Base-by-base conservation (phyloP, 2,888 invertebrate genomes). In the Acronicta leporina region DNA sequence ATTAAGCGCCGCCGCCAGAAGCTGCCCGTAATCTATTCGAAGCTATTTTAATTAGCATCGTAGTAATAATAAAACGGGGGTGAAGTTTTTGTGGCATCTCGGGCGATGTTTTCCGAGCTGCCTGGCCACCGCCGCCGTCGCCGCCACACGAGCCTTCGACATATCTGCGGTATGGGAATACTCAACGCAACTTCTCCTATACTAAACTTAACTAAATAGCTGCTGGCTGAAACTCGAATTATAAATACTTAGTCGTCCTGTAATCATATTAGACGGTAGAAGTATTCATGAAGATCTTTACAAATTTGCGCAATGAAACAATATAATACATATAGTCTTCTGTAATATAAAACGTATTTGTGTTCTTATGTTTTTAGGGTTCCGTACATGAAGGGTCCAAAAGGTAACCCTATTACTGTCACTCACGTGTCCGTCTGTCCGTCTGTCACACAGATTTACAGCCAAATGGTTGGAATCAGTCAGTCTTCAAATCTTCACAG, bases 31-130 rank as follows among this genome's bases (percentile, higher is more conserved):
- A 92, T 92, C 92, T 94, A 92, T 92, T 91, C 91, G 87, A 84
- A 91, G 91, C 90, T 92, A 92, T 94, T 92, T 93, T 93, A 93
- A 93, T 93, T 94, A 92, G 91, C 92, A 89, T 90, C 87, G 87
- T 88, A 90, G 89, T 88, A 89, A 92, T 91, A 92, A 92, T 89
- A 90, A 88, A 89, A 88, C 85, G 87, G 77, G 88, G 89, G 87
- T 82, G 84, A 90, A 91, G 90, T 92, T 92, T 92, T 92, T 92
- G 92, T 90, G 88, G 90, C 85, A 86, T 91, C 88, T 86, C 84
- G 78, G 85, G 84, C 84, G 81, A 84, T 86, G 85, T 86, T 88
- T 85, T 83, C 82, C 84, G 86, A 81, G 79, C 82, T 82, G 79
- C 77, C 76, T 65, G 71, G 68, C 71, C 80, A 65, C 82, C 73